Evolutionary conservation across 2,797 vertebrate species (phyloP).

Genomic region (Pseudochromis fuscus): DNA sequence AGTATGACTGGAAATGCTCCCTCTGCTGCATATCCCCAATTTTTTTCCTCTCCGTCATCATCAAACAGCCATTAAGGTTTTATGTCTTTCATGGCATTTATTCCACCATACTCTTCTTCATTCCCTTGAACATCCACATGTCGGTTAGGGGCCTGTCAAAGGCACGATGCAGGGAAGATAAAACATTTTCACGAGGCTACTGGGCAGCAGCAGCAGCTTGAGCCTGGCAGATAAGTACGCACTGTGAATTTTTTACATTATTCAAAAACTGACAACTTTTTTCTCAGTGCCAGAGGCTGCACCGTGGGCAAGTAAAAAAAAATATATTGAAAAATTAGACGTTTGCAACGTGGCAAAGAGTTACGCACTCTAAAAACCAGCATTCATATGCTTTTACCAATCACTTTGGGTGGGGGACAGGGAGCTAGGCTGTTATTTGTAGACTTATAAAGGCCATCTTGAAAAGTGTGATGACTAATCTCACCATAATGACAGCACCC

Average conservation of each 20-base stretch:
- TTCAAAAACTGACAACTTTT: constrained; percentile 43
- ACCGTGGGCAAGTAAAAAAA: constrained; percentile 8
- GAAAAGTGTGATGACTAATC: constrained; percentile 55
- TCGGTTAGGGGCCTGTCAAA: constrained; percentile 45
- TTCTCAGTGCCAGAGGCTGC: constrained; percentile 30
- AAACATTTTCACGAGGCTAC: constrained; percentile 45
- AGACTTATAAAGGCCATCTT: constrained; percentile 42
- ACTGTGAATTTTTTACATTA: constrained; percentile 46
- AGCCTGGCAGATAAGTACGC: constrained; percentile 45
- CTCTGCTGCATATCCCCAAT: neutral
- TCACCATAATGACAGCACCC: constrained; percentile 48
- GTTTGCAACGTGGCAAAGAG: constrained; percentile 27
- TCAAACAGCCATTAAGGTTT: constrained; percentile 23
- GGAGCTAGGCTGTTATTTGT: constrained; percentile 54
- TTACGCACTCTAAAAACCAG: constrained; percentile 11
- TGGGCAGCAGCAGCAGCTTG: constrained; percentile 49
- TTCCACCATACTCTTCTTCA: constrained; percentile 17
- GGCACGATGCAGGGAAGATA: constrained; percentile 36
- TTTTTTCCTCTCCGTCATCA: constrained; percentile 6
- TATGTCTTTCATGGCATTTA: constrained; percentile 30
- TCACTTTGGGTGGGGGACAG: constrained; percentile 12
- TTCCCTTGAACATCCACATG: constrained; percentile 30
- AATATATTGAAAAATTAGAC: constrained; percentile 49
- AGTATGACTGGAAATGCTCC: neutral
- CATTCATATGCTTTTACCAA: constrained; percentile 4